Conservation (phyloP, 2,888 invertebrate genomes). For the Leptura quadrifasciata region DNA sequence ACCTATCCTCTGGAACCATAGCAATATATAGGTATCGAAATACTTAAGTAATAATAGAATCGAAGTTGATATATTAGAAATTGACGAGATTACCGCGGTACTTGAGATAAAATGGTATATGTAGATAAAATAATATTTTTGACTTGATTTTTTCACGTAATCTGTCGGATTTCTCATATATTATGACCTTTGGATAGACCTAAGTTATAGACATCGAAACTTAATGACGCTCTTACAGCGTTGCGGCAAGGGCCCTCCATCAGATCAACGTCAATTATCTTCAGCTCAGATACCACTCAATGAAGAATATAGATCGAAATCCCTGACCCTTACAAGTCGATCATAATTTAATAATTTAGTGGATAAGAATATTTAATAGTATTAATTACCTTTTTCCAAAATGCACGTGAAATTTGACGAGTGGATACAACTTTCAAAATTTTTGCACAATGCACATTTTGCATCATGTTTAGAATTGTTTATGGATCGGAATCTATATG, state of each 20-base stretch:
- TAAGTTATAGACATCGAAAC: constrained; percentile 65
- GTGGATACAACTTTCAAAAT: too few species aligned
- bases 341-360: too few species aligned
- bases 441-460: too few species aligned
- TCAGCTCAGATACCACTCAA: not conserved
- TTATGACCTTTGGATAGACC: constrained; percentile 49
- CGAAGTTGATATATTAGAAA: constrained; percentile 42
- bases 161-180: not conserved
- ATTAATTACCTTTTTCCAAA: too few species aligned
- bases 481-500: too few species aligned
- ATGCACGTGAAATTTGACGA: too few species aligned
- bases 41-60: constrained; percentile 62
- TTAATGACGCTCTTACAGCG: constrained; percentile 52
- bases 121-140: constrained; percentile 24
- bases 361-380: too few species aligned
- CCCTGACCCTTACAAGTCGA: constrained; percentile 7
- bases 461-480: too few species aligned
- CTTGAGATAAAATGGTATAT: not conserved
- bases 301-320: not conserved
- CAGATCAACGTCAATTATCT: constrained; percentile 53
- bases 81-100: not conserved
- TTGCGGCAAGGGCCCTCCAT: constrained; percentile 50
- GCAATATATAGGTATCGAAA: constrained; percentile 73
- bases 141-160: not conserved
- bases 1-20: constrained; percentile 71